Base-by-base conservation (phyloP, 2,888 invertebrate genomes). In the Salpingus planirostris region DNA sequence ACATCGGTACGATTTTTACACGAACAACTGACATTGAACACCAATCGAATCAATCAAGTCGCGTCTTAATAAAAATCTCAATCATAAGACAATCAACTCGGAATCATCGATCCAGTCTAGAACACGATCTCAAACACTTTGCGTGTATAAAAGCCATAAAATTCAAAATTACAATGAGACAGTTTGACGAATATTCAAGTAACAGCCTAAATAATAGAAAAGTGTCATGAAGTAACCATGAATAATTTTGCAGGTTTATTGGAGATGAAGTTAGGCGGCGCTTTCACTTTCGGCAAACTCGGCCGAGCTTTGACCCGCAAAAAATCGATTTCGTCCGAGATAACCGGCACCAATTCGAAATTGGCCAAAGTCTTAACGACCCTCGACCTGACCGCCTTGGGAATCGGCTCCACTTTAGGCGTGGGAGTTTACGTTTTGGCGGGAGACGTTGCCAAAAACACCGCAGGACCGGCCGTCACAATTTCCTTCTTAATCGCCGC, bases 341-440 rank as follows among this genome's bases (percentile, higher is more conserved):
- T n/a, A n/a, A n/a, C n/a, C n/a, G n/a, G n/a, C n/a, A 52, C 47
- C 23, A 65, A 66, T 37, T 65, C 66, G 2, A 67, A 68, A 35
- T 63, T 85, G 18, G 78, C 80, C 6, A 71, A 87, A 45, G 86
- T 87, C 29, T 68, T 92, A 2, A 78, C 80, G 0, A 82, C 85
- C 0, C 64, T 90, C 7, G 91, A 92, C 64, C 69, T 92, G 27
- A 90, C 89, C 0, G 81, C 85, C 1, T 63, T 92, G 21, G 91
- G 80, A 0, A 76, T 87, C 13, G 87, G 87, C 21, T 81, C 83
- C 40, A 87, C 86, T 0, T 72, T 93, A 8, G 92, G 92, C 0
- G 87, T 91, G 2, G 92, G 92, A 0, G 85, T 92, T 22, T 93
- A 93, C 57, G 90, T 92, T 12, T 61, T 93, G 30, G 89, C 87